phyloP scores from a whole-genome alignment of 2,113 vertebrate species.

The Plestiodon gilberti region DNA sequence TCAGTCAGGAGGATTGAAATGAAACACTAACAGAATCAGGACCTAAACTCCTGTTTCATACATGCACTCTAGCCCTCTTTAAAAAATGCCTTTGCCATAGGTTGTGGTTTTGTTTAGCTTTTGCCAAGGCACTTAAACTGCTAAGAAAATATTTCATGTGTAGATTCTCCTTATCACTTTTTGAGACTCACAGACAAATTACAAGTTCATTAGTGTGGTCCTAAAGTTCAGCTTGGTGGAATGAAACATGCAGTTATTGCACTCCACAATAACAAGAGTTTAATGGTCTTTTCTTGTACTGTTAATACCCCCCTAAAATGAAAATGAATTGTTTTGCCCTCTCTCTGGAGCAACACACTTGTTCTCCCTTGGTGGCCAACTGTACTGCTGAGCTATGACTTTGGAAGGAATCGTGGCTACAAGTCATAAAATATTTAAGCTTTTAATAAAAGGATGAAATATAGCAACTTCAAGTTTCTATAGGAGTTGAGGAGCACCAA shows the following conservation, averaged over 20 bases:
- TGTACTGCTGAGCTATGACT: not conserved
- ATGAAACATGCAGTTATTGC: not conserved
- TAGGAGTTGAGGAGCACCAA: not conserved
- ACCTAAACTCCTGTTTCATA: not conserved
- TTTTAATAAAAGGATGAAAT: not conserved
- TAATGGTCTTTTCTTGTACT: not conserved
- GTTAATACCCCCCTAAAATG: not conserved
- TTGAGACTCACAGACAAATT: not conserved
- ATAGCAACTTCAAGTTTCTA: not conserved
- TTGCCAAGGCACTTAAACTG: not conserved
- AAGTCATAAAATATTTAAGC: not conserved
- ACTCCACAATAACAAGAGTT: not conserved
- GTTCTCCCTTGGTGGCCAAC: not conserved
- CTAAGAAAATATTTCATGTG: not conserved
- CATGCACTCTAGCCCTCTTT: not conserved
- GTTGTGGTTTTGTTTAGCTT: not conserved
- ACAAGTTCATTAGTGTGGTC: not conserved
- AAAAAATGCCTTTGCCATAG: not conserved
- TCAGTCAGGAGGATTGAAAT: not conserved
- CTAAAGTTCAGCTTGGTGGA: not conserved
- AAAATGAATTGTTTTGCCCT: not conserved
- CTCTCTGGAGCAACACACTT: not conserved
- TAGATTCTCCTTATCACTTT: not conserved
- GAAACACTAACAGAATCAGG: not conserved
- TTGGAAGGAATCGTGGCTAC: not conserved